Evolutionary conservation across 2,888 invertebrate genomes (phyloP).

Genomic region (Amphipoea lucens): DNA sequence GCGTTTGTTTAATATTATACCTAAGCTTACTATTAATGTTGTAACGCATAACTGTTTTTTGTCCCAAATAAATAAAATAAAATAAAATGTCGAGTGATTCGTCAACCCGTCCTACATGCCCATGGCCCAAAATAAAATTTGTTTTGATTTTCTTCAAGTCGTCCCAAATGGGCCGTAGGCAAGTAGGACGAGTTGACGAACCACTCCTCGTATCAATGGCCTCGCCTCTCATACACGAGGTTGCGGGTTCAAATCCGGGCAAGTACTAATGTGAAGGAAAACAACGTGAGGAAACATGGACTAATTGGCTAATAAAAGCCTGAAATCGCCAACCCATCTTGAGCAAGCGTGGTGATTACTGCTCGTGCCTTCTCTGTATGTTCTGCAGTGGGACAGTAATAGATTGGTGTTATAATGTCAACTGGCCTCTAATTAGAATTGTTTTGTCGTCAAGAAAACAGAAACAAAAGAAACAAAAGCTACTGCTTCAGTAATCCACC

Average conservation of each 20-base stretch:
- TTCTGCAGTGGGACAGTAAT: background rate
- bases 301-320: background rate
- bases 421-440: background rate
- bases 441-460: background rate
- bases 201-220: too few species aligned
- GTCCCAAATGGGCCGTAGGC: too few species aligned
- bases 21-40: too few species aligned
- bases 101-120: too few species aligned
- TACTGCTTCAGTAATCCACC: conserved; percentile 15
- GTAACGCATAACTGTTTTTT: too few species aligned
- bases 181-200: too few species aligned
- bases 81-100: too few species aligned
- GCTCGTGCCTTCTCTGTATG: background rate
- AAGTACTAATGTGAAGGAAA: background rate
- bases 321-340: background rate
- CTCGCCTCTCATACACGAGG: background rate
- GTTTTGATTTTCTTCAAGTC: too few species aligned
- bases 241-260: background rate
- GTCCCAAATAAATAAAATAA: too few species aligned
- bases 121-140: too few species aligned
- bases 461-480: conserved; percentile 28
- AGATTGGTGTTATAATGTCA: background rate
- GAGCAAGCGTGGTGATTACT: background rate
- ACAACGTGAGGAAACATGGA: background rate
- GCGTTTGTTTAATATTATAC: too few species aligned